These are phyloP conservation scores for Pachliopta kotzebuea DNA, from an alignment of 2,888 invertebrate genomes.

Conservation along the genomic window DNA sequence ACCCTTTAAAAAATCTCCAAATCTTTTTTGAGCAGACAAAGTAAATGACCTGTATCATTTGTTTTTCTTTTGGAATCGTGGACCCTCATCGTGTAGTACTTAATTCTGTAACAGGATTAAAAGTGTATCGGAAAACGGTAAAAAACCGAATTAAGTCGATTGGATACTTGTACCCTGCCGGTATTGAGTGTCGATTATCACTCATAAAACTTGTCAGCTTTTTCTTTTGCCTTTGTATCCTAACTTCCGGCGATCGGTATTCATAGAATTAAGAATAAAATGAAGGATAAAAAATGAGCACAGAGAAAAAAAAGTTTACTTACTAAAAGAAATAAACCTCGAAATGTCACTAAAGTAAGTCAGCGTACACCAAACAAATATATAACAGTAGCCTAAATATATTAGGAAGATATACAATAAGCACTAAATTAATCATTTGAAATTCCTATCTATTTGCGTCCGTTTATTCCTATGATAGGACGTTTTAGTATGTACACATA, in stretches of 20 bases:
- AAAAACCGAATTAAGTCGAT: conserved; percentile 19
- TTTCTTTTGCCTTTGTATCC: not conserved
- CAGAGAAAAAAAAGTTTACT: too few relatives aligned
- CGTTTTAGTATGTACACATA: too few relatives aligned
- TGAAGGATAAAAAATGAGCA: too few relatives aligned
- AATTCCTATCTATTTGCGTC: too few relatives aligned
- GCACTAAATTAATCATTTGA: too few relatives aligned
- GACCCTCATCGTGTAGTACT: conserved; percentile 17
- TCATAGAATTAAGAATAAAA: too few relatives aligned
- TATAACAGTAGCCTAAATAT: too few relatives aligned
- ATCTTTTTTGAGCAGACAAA: conserved; percentile 1
- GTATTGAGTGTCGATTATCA: conserved; percentile 2
- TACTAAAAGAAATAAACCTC: too few relatives aligned
- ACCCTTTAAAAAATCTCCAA: not conserved
- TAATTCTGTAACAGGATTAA: conserved; percentile 24
- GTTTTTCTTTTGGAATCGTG: conserved; percentile 11
- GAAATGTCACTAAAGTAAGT: too few relatives aligned
- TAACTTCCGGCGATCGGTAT: not conserved
- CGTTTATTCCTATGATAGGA: too few relatives aligned
- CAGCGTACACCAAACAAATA: too few relatives aligned
- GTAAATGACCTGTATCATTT: conserved; percentile 22
- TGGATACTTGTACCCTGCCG: conserved; percentile 15
- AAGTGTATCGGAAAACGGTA: conserved; percentile 27
- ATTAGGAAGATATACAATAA: too few relatives aligned
- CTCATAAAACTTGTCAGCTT: conserved; percentile 2